Percentiles rank a stretch among this genome's conserved stretches.
Evolutionary conservation across 92 coral and sea anemone species (phyloP).

Genomic region (Zoanthus gigantus): DNA sequence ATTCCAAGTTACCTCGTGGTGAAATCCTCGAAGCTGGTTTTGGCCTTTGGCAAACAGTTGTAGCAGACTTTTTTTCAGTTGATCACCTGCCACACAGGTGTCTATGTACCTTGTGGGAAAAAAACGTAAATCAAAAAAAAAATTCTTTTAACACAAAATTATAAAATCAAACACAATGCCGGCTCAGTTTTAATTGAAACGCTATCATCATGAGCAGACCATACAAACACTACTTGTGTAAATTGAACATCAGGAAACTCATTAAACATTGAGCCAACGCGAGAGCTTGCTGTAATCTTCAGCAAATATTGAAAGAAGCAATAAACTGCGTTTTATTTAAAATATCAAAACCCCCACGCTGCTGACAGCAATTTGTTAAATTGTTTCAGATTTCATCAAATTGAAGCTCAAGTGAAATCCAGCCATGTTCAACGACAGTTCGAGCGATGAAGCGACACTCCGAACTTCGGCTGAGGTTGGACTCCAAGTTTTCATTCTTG

Average conservation of each 20-base stretch:
- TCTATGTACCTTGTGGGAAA: not conserved
- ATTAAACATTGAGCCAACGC: constrained; percentile 10
- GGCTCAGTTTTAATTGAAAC: not conserved
- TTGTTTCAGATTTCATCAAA: not conserved
- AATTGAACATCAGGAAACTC: constrained; percentile 1
- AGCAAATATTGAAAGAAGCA: constrained; percentile 34
- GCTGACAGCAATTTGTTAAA: not conserved
- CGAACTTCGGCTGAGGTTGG: constrained; percentile 15
- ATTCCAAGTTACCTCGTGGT: not conserved
- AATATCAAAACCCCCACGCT: not conserved
- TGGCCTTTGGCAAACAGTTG: not conserved
- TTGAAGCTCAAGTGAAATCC: not conserved
- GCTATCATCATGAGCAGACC: not conserved
- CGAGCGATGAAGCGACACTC: not conserved
- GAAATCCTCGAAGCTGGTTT: not conserved
- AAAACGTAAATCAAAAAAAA: not conserved
- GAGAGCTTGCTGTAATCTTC: constrained; percentile 9
- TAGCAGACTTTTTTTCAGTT: not conserved
- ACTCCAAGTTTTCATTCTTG: constrained; percentile 22
- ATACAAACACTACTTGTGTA: not conserved
- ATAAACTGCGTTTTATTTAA: constrained; percentile 11
- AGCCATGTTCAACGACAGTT: constrained; percentile 6
- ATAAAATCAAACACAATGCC: not conserved
- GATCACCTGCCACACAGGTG: not conserved
- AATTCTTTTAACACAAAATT: not conserved